These are phyloP conservation scores for Vombatus ursinus DNA, from an alignment of 2,113 vertebrate species.

Conservation along the genomic window DNA sequence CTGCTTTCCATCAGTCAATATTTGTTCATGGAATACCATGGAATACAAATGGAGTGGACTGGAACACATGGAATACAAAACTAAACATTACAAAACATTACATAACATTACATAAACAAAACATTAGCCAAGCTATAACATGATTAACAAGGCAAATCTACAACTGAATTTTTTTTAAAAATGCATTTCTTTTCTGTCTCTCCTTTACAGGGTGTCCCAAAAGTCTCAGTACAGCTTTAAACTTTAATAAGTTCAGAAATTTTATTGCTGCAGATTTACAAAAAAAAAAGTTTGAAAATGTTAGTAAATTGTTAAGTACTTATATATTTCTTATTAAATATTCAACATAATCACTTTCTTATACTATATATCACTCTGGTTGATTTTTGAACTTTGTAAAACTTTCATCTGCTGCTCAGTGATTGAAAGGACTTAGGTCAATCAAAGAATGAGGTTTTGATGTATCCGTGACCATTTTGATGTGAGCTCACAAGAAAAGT, in stretches of 20 bases:
- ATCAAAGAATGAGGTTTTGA: background rate
- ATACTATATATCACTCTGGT: background rate
- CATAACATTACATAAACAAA: no score
- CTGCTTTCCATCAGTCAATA: background rate
- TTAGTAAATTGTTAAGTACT: background rate
- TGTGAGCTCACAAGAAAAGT: background rate
- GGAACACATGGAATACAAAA: background rate
- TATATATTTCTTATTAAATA: background rate
- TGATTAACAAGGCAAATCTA: background rate
- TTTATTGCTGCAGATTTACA: background rate
- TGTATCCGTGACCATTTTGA: background rate
- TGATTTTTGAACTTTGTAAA: background rate
- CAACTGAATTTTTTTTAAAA: background rate
- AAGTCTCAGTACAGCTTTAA: background rate
- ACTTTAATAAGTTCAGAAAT: background rate
- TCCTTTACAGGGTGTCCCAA: background rate
- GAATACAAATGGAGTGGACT: no score
- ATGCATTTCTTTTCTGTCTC: background rate
- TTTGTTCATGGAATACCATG: constrained; percentile 3
- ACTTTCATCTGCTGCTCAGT: background rate
- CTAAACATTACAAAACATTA: background rate
- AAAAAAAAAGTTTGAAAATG: background rate
- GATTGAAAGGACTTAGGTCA: background rate
- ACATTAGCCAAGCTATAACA: background rate
- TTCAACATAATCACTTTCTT: background rate